Percentiles rank a stretch among this genome's conserved stretches.
phyloP scores from a whole-genome alignment of 2,888 invertebrate species.

The Ethmia dodecea region DNA sequence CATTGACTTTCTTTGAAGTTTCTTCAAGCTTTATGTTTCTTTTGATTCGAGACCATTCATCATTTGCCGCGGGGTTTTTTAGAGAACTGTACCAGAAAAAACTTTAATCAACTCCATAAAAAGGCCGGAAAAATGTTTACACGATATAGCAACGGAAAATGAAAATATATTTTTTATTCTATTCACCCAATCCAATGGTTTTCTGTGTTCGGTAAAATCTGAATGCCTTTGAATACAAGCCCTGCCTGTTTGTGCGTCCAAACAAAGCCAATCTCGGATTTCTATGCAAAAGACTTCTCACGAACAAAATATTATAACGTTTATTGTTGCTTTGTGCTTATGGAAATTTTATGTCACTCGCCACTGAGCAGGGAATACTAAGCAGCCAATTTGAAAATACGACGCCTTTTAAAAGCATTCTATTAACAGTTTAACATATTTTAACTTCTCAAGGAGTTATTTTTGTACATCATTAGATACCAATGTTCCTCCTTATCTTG shows the following conservation, averaged over 20 bases:
- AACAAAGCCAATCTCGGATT: constrained; percentile 63
- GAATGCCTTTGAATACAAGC: constrained; percentile 52
- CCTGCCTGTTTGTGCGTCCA: constrained; percentile 54
- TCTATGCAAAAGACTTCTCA: constrained; percentile 54
- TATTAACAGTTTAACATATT: constrained; percentile 20
- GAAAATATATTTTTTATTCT: constrained; percentile 24
- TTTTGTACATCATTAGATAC: constrained; percentile 1
- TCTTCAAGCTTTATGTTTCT: no score
- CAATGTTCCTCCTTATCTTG: no score
- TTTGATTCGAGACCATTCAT: no score
- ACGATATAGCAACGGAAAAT: constrained; percentile 3
- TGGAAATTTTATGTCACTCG: constrained; percentile 47
- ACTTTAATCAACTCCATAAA: neutral
- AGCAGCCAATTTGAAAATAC: constrained; percentile 37
- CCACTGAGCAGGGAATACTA: constrained; percentile 31
- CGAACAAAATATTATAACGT: constrained; percentile 53
- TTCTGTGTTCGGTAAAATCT: constrained; percentile 30
- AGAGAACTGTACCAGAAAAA: no score
- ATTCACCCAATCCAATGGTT: constrained; percentile 37
- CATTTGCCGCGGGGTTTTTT: no score
- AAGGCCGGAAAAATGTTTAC: neutral
- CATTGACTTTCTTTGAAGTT: no score
- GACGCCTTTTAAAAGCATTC: constrained; percentile 27
- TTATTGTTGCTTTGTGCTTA: constrained; percentile 53
- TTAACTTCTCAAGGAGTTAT: constrained; percentile 11